Evolutionary conservation across 2,888 invertebrate genomes (phyloP), one percentile per base, ranked within the genome.

Genomic region (Volucella zonaria): DNA sequence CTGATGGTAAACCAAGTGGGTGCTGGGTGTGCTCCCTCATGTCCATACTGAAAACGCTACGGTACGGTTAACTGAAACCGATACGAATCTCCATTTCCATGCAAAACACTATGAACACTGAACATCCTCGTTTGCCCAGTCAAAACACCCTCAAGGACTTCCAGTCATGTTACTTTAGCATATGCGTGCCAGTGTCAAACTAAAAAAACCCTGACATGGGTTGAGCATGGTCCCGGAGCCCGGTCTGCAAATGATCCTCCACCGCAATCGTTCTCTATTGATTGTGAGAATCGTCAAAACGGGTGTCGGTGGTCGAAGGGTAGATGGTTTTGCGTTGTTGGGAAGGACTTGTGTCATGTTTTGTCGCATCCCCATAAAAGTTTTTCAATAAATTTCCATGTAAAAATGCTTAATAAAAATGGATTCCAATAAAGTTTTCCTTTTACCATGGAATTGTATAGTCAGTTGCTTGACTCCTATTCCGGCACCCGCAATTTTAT

Each of bases 371-470:
- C 76, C 67, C 66, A 81, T 85, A 76, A 85, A 85, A 81, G 83
- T 85, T 81, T 85, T 80, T 80, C 83, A 85, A 85, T 85, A 85
- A 85, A 81, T 85, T 83, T 83, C 70, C 75, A 80, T 83, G 80
- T 75, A 81, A 75, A 31, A 85, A 80, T 85, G 83, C 67, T 81
- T 76, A 85, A 81, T 85, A 81, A 76, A 85, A 81, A 85, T 85
- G 81, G 83, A 81, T 85, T 85, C 76, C 80, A 75, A 85, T 81
- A 80, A 80, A 85, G 76, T 76, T 85, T 76, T 49, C 11, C 70
- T 42, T 70, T 80, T 67, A 62, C n/a, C 56, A 56, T 58, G 59
- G 71, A 71, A 71, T 78, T 71, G 78, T n/a, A 77, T 42, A 68
- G 59, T 61, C 59, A 76, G 59, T 31, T 45, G n/a, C 15, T 49